A percentile compares a stretch with the other conserved stretches of the same genome.
Conservation (phyloP, 64 coral and sea anemone species). For the Acropora tenuis region DNA sequence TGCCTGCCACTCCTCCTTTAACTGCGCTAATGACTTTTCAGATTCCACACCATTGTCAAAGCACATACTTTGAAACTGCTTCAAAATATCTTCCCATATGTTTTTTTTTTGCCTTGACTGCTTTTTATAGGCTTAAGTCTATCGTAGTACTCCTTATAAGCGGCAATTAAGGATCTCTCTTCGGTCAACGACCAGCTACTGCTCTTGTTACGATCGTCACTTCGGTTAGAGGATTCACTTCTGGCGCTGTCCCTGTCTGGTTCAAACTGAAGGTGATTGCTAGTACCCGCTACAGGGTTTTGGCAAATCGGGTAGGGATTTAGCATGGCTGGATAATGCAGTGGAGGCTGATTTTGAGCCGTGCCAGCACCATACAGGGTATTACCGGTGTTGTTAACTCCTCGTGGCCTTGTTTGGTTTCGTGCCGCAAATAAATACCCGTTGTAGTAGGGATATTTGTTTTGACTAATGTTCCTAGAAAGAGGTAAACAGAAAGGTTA, state of each 20-base stretch:
- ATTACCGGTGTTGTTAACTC: no score
- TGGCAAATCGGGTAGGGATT: no score
- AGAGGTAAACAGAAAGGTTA: no score
- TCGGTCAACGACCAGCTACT: background rate
- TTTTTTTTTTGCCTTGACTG: slow-evolving; percentile 67
- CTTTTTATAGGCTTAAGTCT: slow-evolving; percentile 54
- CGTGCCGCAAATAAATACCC: no score
- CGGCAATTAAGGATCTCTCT: slow-evolving; percentile 22
- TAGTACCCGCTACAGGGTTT: no score
- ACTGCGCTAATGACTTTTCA: slow-evolving; percentile 59
- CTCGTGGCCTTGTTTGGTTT: no score
- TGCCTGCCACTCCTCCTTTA: slow-evolving; percentile 72
- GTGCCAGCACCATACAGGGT: no score
- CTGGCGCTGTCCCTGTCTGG: slow-evolving; percentile 4
- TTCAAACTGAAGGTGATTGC: background rate
- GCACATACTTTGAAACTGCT: slow-evolving; percentile 54
- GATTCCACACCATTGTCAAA: slow-evolving; percentile 69
- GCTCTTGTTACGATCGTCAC: slow-evolving; percentile 19
- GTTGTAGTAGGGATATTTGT: no score
- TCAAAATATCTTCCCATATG: slow-evolving; percentile 57
- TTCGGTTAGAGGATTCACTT: slow-evolving; percentile 11
- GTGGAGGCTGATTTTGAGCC: no score
- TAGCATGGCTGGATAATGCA: no score
- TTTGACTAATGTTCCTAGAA: no score
- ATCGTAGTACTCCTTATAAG: slow-evolving; percentile 54